Conservation (phyloP, 2,888 invertebrate species). For the Leptodirus hochenwartii region DNA sequence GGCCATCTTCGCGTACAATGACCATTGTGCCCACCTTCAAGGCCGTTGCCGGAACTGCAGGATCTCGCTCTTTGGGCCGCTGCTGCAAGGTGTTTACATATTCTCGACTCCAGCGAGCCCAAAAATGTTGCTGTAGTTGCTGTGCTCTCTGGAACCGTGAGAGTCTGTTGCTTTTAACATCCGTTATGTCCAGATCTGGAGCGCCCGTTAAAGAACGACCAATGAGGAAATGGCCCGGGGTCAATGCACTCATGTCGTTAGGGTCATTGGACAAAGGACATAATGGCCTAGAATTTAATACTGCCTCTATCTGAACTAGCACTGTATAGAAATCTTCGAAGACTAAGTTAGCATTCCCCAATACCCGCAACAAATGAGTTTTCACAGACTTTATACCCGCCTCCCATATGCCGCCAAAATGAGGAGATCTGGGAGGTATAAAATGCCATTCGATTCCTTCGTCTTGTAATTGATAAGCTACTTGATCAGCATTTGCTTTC, state of each 20-base stretch:
- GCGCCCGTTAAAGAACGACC: constrained; percentile 9
- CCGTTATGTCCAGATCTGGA: constrained; percentile 9
- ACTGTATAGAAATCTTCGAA: constrained; percentile 11
- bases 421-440: constrained; percentile 13
- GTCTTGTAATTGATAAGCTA: neutral
- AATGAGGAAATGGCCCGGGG: constrained; percentile 12
- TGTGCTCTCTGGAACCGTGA: constrained; percentile 5
- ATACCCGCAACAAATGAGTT: constrained; percentile 3
- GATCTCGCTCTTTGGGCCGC: constrained; percentile 1
- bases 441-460: constrained; percentile 14
- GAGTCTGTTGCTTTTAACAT: constrained; percentile 3
- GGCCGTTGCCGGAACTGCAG: neutral
- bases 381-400: constrained; percentile 9
- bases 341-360: constrained; percentile 8
- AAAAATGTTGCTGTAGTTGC: constrained; percentile 6
- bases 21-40: constrained; percentile 6
- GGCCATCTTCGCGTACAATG: constrained; percentile 5
- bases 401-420: constrained; percentile 14
- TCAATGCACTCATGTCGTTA: constrained; percentile 9
- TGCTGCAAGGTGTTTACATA: constrained; percentile 5
- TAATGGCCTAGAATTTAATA: constrained; percentile 13
- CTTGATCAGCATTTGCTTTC: too few relatives aligned
- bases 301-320: constrained; percentile 12
- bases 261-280: constrained; percentile 10
- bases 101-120: constrained; percentile 6